Evolutionary conservation across 2,888 invertebrate species (phyloP), one percentile per base, ranked within the genome.

Genomic region (Heliothis peltigera): DNA sequence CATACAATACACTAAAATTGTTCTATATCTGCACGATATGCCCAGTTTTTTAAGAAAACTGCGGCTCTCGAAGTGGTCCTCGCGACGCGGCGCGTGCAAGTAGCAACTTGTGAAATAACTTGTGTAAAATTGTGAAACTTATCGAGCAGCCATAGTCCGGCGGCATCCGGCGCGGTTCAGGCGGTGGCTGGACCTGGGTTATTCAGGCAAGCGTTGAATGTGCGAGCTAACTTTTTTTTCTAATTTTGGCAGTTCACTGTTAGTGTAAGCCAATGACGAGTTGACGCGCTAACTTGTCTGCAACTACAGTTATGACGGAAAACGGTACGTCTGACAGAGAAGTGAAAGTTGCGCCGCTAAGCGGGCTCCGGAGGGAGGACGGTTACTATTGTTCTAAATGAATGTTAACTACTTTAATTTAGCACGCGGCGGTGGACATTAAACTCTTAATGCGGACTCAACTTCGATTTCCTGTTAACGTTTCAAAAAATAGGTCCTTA

Each of bases 381-480:
- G 56, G 52, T 39, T 56, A 74, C 76, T 75, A 82, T 84, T 81
- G 79, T 77, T 79, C 75, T 78, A 72, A 79, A 81, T 75, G 67
- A 83, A 83, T 77, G 59, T 77, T 80, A 84, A 84, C 82, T 84
- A n/a, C 83, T 84, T 79, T 78, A 83, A 82, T 82, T 70, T 64
- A 75, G 80, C 70, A 58, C 75, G 70, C 61, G 56, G 77, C 58
- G 65, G 54, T 53, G 55, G 58, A 71, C 73, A 79, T 79, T 79
- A 70, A 72, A 80, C 73, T 75, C 68, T 76, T 74, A 64, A 76
- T 57, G 60, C 71, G 48, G 70, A 73, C 74, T 74, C 58, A 77
- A 84, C 82, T 85, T 83, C 76, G 80, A 84, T 84, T 83, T 79
- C 81, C 66, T 78, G 77, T 81, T 84, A 82, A 77, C 75, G 79